A percentile compares a stretch with the other conserved stretches of the same genome.
Conservation (phyloP, 1,140 invertebrate genomes). For the Cherax destructor region DNA sequence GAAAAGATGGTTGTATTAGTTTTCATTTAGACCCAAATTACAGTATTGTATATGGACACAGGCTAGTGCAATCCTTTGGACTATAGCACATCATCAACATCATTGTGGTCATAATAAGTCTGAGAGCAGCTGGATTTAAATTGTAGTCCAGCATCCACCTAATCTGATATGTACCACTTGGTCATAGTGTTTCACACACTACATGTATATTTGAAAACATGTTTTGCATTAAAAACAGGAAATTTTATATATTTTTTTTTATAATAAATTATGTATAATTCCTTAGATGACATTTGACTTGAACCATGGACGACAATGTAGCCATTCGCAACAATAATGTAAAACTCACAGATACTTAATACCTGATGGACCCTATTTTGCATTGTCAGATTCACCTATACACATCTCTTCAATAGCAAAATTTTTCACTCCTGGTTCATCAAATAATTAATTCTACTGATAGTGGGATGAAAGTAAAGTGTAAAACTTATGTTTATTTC, state of each 20-base stretch:
- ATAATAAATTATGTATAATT: background rate
- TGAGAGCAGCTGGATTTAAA: background rate
- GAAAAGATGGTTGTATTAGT: background rate
- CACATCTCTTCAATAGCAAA: conserved; percentile 1
- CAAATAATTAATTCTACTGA: background rate
- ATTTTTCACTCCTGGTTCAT: background rate
- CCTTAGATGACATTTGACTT: background rate
- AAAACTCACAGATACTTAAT: background rate
- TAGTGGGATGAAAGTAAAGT: background rate
- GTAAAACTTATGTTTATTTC: background rate
- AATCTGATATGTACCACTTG: background rate
- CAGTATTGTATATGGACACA: background rate
- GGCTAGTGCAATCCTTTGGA: background rate
- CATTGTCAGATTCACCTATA: background rate
- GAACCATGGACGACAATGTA: background rate
- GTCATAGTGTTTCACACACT: background rate
- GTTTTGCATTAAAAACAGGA: background rate
- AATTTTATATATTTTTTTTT: background rate
- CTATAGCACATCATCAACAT: background rate
- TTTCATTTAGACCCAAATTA: background rate
- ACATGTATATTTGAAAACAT: background rate
- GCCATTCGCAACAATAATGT: background rate
- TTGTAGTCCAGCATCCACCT: background rate
- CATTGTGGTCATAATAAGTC: background rate
- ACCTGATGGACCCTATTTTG: background rate